These are phyloP conservation scores for Saxicola maurus DNA, from an alignment of 2,797 vertebrate genomes.

Conservation along the genomic window DNA sequence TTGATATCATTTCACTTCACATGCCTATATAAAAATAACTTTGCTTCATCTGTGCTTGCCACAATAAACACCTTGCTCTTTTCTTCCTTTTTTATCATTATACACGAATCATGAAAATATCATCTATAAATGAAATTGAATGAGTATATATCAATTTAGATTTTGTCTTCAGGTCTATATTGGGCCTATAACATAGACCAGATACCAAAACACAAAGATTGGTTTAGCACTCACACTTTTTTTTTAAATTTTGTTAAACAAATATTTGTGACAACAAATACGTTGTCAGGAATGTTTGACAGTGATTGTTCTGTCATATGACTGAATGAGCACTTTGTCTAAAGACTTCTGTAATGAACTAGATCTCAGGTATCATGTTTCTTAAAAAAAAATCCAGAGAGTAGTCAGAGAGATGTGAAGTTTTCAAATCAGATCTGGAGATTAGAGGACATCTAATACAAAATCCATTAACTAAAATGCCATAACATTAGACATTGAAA, in stretches of 20 bases:
- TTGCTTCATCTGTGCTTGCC: background rate
- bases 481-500: background rate
- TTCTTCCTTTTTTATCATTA: background rate
- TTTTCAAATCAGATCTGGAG: background rate
- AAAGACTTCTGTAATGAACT: background rate
- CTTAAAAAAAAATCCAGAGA: background rate
- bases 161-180: background rate
- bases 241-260: background rate
- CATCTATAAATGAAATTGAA: background rate
- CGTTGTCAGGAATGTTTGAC: background rate
- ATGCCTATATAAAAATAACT: background rate
- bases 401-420: background rate
- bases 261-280: background rate
- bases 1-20: background rate
- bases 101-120: too few species aligned
- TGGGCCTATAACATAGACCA: background rate
- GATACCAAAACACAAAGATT: background rate
- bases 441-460: background rate
- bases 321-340: background rate
- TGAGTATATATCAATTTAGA: background rate
- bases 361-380: background rate
- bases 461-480: background rate
- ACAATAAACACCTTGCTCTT: background rate
- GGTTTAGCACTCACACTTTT: background rate
- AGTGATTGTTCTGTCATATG: background rate